These are phyloP conservation scores for Meghimatium bilineatum DNA, from an alignment of 2,888 invertebrate species.

Conservation along the genomic window DNA sequence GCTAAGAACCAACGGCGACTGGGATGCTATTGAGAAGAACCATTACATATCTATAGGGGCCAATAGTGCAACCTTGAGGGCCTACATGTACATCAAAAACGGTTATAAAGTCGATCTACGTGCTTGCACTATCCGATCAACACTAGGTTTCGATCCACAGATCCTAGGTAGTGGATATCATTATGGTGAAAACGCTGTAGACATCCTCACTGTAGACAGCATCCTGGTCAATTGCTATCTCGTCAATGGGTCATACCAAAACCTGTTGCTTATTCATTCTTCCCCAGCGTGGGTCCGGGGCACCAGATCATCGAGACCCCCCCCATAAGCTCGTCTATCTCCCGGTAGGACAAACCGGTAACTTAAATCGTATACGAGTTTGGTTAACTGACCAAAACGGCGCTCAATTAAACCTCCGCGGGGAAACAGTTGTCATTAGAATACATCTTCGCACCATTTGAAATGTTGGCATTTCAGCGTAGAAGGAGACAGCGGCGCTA, in stretches of 20 bases:
- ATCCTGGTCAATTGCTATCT: slow-evolving; percentile 7
- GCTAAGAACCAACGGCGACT: background rate
- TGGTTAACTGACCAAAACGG: slow-evolving; percentile 1
- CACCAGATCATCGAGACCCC: background rate
- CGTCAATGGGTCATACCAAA: background rate
- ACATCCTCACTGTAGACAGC: background rate
- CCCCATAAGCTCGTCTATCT: background rate
- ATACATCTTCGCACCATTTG: background rate
- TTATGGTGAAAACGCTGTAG: background rate
- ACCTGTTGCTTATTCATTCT: background rate
- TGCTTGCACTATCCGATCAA: background rate
- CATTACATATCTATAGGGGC: background rate
- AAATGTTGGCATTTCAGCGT: background rate
- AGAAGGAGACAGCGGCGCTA: too few species aligned
- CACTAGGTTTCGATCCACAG: background rate
- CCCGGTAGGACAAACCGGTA: background rate
- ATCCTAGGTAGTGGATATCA: background rate
- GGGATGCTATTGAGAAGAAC: background rate
- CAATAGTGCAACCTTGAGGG: background rate
- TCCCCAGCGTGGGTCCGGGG: background rate
- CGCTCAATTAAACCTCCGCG: background rate
- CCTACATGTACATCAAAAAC: background rate
- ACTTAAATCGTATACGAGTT: background rate
- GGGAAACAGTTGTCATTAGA: background rate
- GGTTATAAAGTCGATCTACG: background rate